Conservation (phyloP, 2,113 vertebrate species). For the Misgurnus mizolepis region DNA sequence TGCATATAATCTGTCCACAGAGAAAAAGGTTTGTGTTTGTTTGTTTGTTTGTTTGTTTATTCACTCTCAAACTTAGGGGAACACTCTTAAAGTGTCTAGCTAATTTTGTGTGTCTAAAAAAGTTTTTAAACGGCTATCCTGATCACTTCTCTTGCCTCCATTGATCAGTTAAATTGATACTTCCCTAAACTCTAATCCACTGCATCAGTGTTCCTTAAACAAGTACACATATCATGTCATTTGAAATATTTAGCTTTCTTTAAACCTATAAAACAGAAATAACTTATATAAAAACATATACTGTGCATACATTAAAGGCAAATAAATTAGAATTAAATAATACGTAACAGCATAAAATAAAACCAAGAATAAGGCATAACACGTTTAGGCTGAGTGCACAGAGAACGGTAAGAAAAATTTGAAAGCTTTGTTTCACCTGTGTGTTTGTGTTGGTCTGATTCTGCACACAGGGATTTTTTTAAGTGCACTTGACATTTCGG, state of each 20-base stretch:
- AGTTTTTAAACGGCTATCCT: too few relatives aligned
- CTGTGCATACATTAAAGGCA: too few relatives aligned
- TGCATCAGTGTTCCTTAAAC: too few relatives aligned
- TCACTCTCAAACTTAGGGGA: conserved; percentile 33
- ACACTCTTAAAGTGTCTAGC: background rate
- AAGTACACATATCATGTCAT: too few relatives aligned
- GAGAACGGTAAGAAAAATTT: background rate
- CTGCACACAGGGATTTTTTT: conserved; percentile 36
- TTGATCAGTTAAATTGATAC: too few relatives aligned
- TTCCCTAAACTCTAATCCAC: too few relatives aligned
- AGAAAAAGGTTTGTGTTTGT: background rate
- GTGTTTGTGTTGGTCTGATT: conserved; percentile 19
- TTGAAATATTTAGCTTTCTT: too few relatives aligned
- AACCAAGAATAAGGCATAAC: background rate
- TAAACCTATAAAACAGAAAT: too few relatives aligned
- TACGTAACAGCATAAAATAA: background rate
- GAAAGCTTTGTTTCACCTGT: conserved; percentile 13
- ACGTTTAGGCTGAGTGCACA: background rate
- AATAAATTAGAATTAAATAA: background rate
- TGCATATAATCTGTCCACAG: conserved; percentile 53
- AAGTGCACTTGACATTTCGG: conserved; percentile 55
- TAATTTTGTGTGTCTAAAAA: background rate
- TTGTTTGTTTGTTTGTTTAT: conserved; percentile 9
- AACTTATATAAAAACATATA: too few relatives aligned
- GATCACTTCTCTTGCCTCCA: too few relatives aligned